Percentiles rank a stretch among this genome's conserved stretches.
These are phyloP conservation scores for Mizuhopecten yessoensis DNA, from an alignment of 1,140 invertebrate genomes.

Conservation along the genomic window DNA sequence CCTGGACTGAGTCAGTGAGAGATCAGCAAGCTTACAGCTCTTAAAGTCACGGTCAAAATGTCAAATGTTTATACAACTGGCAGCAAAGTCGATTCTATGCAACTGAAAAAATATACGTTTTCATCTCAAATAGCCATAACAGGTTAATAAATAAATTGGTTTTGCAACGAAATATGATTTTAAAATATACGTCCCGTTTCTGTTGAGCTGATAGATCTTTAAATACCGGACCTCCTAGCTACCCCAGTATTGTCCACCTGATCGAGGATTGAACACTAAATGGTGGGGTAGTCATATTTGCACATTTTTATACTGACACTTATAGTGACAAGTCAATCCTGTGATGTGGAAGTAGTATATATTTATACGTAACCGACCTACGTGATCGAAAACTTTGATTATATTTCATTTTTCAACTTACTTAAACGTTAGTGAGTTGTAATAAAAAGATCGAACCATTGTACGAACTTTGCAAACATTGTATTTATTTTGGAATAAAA, in stretches of 20 bases:
- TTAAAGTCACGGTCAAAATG: not conserved
- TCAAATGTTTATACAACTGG: too few relatives aligned
- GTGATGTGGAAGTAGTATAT: not conserved
- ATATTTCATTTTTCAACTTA: not conserved
- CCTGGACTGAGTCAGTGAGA: not conserved
- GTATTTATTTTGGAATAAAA: too few relatives aligned
- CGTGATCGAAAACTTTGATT: not conserved
- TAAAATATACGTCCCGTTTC: not conserved
- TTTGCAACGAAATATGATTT: not conserved
- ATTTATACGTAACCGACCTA: not conserved
- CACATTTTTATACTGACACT: constrained; percentile 14
- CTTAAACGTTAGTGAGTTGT: too few relatives aligned
- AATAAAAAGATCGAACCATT: too few relatives aligned
- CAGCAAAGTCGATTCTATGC: too few relatives aligned
- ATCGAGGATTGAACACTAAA: not conserved
- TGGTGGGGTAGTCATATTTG: constrained; percentile 19
- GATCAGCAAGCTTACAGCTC: not conserved
- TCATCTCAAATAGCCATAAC: too few relatives aligned
- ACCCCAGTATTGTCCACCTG: not conserved
- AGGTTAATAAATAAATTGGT: too few relatives aligned
- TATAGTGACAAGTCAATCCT: constrained; percentile 38
- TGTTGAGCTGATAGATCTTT: not conserved
- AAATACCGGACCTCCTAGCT: not conserved
- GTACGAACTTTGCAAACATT: too few relatives aligned
- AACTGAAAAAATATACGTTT: too few relatives aligned